Conservation (phyloP, 1,140 invertebrate species). For the Maniola jurtina region DNA sequence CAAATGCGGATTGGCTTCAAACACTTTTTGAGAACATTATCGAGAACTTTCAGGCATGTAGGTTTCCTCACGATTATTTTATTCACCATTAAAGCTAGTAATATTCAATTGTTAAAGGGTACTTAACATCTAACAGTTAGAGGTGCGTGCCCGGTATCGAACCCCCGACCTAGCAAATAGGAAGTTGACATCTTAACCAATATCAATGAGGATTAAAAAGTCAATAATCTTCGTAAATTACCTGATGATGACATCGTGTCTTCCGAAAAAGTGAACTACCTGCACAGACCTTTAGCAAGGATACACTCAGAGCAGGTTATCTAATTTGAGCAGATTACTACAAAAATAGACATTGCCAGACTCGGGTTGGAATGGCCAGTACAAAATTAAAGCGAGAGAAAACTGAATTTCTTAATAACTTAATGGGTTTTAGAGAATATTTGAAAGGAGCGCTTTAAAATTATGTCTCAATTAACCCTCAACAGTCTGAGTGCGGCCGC, state of each 20-base stretch:
- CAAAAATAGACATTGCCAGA: conserved; percentile 22
- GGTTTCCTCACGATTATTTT: too few species aligned
- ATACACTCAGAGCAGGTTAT: conserved; percentile 26
- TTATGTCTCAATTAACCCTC: conserved; percentile 11
- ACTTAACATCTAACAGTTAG: too few species aligned
- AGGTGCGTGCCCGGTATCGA: too few species aligned
- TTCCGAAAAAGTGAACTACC: not conserved
- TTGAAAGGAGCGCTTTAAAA: conserved; percentile 11
- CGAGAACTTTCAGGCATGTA: too few species aligned
- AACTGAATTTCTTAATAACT: conserved; percentile 18
- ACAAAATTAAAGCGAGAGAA: conserved; percentile 16
- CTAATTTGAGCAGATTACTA: conserved; percentile 29
- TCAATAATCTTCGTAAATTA: too few species aligned
- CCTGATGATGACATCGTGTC: not conserved
- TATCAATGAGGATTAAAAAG: too few species aligned
- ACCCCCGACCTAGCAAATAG: too few species aligned
- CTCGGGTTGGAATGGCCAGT: conserved; percentile 10
- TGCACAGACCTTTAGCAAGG: conserved; percentile 12
- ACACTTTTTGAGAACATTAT: too few species aligned
- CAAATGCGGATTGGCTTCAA: too few species aligned
- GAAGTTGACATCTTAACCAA: too few species aligned
- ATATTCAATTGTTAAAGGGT: too few species aligned
- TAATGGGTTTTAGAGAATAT: conserved; percentile 13
- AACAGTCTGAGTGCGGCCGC: not conserved
- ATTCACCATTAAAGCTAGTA: too few species aligned